Conservation (phyloP, 2,113 vertebrate species). For the Eulemur rufifrons region DNA sequence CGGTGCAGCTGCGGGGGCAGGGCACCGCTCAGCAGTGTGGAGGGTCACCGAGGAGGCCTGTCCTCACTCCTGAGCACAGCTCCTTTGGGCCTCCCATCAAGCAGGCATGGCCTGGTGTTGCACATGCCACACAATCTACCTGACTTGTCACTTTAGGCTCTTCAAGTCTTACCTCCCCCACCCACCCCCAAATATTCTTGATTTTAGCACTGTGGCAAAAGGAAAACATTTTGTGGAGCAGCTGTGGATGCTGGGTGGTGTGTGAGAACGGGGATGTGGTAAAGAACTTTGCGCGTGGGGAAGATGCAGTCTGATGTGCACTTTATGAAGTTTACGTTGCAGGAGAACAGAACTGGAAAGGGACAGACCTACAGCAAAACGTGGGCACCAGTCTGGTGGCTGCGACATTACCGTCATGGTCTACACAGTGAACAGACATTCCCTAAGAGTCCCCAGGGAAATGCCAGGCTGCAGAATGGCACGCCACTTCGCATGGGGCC, state of each 20-base stretch:
- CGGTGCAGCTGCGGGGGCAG: rapidly evolving
- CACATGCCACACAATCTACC: not conserved
- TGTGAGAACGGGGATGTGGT: not conserved
- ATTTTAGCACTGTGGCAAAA: not conserved
- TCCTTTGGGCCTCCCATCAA: not conserved
- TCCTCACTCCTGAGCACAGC: too few relatives aligned
- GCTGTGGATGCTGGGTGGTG: not conserved
- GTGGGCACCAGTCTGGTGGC: not conserved
- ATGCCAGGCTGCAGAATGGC: not conserved
- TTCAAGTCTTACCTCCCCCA: not conserved
- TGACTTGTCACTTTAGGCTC: not conserved
- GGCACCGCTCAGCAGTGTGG: not conserved
- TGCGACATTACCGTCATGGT: not conserved
- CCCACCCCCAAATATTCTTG: not conserved
- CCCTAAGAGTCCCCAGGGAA: not conserved
- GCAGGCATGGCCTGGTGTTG: not conserved
- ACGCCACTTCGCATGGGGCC: not conserved
- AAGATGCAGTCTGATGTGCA: not conserved
- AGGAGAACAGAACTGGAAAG: not conserved
- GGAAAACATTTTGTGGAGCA: not conserved
- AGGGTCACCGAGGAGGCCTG: rapidly evolving
- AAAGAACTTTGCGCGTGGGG: not conserved
- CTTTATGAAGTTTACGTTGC: not conserved
- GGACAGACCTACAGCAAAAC: not conserved
- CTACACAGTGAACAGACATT: not conserved